phyloP scores from a whole-genome alignment of 2,113 vertebrate genomes.

The Ahaetulla prasina region DNA sequence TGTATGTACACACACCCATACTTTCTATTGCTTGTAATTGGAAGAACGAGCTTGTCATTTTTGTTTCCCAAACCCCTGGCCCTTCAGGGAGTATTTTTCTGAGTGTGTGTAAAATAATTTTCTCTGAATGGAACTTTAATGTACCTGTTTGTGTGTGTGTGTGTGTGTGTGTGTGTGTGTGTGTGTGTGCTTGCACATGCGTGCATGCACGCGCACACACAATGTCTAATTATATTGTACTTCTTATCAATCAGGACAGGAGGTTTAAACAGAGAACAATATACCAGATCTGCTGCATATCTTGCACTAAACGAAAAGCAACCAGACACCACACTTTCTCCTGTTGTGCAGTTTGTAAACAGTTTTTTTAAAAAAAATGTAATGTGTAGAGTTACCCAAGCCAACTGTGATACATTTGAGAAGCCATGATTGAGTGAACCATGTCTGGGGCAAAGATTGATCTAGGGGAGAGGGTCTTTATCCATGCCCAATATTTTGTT shows the following conservation, averaged over 20 bases:
- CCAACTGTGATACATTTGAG: background rate
- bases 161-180: too few relatives aligned
- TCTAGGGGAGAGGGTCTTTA: background rate
- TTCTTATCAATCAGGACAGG: background rate
- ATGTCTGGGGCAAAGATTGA: background rate
- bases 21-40: background rate
- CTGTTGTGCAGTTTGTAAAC: background rate
- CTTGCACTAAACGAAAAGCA: background rate
- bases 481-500: background rate
- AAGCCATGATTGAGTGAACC: background rate
- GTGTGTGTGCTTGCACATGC: background rate
- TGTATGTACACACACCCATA: background rate
- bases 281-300: background rate
- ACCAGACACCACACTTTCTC: background rate
- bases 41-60: background rate
- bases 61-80: background rate
- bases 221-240: background rate
- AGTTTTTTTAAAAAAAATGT: background rate
- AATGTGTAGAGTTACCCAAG: background rate
- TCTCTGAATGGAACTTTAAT: background rate
- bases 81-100: background rate
- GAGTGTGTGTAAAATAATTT: background rate
- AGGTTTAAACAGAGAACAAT: background rate
- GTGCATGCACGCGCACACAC: background rate
- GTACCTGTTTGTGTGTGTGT: background rate